phyloP scores from a whole-genome alignment of 2,797 vertebrate species.

The Helostoma temminkii region DNA sequence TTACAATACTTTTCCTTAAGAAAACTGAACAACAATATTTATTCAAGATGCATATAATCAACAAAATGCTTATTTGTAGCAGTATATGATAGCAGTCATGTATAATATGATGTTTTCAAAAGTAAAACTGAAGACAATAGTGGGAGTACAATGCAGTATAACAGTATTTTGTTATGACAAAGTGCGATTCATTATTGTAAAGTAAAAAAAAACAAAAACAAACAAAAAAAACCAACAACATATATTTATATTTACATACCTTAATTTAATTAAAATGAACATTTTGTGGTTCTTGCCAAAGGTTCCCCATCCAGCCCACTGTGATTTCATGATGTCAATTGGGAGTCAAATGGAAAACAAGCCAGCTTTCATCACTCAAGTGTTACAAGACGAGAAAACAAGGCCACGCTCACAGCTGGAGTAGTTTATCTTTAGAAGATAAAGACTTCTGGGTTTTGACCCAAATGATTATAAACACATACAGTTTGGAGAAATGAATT shows the following conservation, averaged over 20 bases:
- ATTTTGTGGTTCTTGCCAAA: conserved; percentile 74
- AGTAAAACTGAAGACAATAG: conserved; percentile 69
- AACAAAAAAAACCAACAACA: conserved; percentile 66
- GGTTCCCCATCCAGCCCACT: conserved; percentile 58
- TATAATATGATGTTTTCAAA: conserved; percentile 66
- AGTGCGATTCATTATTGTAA: conserved; percentile 86
- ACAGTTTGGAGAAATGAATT: conserved; percentile 28
- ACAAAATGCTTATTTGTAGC: conserved; percentile 71
- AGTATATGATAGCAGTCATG: conserved; percentile 64
- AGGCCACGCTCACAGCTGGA: conserved; percentile 60
- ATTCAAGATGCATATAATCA: conserved; percentile 76
- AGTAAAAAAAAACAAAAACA: conserved; percentile 67
- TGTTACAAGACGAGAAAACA: conserved; percentile 20
- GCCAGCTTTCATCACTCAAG: conserved; percentile 20
- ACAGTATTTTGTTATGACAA: conserved; percentile 84
- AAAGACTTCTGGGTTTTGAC: conserved; percentile 61
- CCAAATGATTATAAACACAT: conserved; percentile 53
- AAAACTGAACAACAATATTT: conserved; percentile 78
- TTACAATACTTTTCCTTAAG: conserved; percentile 81
- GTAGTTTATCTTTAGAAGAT: conserved; percentile 70
- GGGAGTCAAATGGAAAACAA: conserved; percentile 53
- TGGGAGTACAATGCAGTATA: conserved; percentile 79
- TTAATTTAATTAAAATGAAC: conserved; percentile 84
- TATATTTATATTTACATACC: conserved; percentile 84
- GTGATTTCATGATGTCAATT: conserved; percentile 40